Evolutionary conservation across 2,113 vertebrate genomes (phyloP).

Genomic region (Trichechus manatus): DNA sequence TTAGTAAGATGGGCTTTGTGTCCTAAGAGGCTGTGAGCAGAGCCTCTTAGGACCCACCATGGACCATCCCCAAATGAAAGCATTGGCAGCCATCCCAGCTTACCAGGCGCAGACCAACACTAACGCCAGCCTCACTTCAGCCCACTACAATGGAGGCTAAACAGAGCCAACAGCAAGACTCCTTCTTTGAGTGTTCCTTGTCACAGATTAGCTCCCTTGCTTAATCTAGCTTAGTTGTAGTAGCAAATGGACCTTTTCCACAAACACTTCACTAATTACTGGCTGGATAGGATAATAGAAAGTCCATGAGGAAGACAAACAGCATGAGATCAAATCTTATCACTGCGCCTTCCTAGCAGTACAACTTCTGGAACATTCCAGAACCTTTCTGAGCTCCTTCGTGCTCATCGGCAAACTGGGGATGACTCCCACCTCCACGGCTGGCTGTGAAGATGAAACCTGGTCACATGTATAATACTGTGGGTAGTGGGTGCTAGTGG

Average conservation of each 20-base stretch:
- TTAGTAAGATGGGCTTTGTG: not conserved
- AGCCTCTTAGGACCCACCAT: no score
- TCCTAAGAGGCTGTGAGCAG: not conserved
- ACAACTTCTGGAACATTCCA: not conserved
- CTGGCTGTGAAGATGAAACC: accelerated
- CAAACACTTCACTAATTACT: not conserved
- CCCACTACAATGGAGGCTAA: accelerated
- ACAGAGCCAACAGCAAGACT: not conserved
- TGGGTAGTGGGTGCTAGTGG: accelerated
- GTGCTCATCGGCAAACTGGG: not conserved
- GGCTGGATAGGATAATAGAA: accelerated
- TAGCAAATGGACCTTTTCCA: accelerated
- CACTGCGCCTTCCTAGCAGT: not conserved
- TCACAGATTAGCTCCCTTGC: accelerated
- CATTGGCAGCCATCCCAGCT: not conserved
- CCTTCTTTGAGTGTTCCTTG: accelerated
- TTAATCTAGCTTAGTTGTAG: not conserved
- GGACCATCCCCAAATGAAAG: not conserved
- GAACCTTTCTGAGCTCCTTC: not conserved
- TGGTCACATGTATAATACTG: accelerated
- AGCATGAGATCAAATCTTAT: not conserved
- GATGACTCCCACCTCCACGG: accelerated
- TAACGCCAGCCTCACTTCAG: no score
- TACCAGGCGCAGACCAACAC: not conserved
- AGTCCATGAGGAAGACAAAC: accelerated